Percentiles rank a stretch among this genome's conserved stretches.
These are phyloP conservation scores for Araneus ventricosus DNA, from an alignment of 1,140 invertebrate genomes.

Conservation along the genomic window DNA sequence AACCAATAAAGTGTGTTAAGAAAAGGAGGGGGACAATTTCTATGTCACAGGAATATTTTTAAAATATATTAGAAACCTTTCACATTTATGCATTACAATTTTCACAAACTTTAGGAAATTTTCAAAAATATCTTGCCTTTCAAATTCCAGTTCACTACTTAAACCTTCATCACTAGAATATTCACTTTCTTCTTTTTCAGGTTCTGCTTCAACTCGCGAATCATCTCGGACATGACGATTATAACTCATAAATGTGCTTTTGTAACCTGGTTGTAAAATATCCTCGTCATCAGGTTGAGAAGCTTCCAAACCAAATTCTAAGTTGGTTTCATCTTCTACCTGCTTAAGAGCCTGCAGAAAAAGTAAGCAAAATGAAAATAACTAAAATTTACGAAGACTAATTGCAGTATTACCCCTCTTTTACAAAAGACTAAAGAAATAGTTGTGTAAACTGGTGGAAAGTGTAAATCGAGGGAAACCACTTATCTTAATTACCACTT, in stretches of 20 bases:
- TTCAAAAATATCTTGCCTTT: constrained; percentile 43
- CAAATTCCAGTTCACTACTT: constrained; percentile 67
- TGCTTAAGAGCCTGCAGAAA: constrained; percentile 36
- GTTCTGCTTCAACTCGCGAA: constrained; percentile 11
- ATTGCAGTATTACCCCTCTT: too few species aligned
- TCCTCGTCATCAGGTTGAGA: constrained; percentile 26
- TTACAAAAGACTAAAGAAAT: too few species aligned
- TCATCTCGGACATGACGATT: constrained; percentile 40
- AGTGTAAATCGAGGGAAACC: too few species aligned
- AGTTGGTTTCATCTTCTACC: constrained; percentile 54
- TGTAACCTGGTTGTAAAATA: not conserved
- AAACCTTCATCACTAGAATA: constrained; percentile 72
- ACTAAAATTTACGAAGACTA: too few species aligned
- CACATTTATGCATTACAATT: too few species aligned
- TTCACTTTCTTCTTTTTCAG: constrained; percentile 55
- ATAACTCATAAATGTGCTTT: constrained; percentile 31
- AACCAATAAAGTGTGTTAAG: too few species aligned
- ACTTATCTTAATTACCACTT: too few species aligned
- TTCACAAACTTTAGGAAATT: not conserved
- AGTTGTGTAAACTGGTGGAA: too few species aligned
- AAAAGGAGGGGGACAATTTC: too few species aligned
- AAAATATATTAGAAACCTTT: too few species aligned
- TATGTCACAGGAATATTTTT: too few species aligned
- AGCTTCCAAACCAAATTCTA: constrained; percentile 47
- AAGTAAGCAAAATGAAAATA: not conserved